Evolutionary conservation across 2,888 invertebrate genomes (phyloP).

Genomic region (Sclerodermus sp.): DNA sequence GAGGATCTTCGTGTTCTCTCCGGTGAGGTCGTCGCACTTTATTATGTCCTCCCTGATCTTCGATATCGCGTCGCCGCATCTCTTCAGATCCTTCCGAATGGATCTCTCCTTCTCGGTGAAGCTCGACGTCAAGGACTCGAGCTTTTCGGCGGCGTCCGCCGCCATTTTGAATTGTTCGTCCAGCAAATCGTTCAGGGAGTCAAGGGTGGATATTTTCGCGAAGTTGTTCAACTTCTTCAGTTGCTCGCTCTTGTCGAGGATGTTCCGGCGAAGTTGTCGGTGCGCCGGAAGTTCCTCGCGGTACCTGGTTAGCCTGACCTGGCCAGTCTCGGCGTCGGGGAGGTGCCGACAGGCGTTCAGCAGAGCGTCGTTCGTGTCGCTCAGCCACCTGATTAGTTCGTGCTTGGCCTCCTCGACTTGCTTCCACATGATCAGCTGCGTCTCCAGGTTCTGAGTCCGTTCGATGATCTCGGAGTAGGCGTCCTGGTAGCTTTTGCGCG

Average conservation of each 20-base stretch:
- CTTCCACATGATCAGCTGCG: conserved; percentile 89
- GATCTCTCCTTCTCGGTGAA: conserved; percentile 75
- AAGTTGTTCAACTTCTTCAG: conserved; percentile 74
- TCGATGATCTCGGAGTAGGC: conserved; percentile 72
- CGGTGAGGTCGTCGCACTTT: conserved; percentile 86
- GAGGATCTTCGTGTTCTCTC: conserved; percentile 81
- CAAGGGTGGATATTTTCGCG: conserved; percentile 68
- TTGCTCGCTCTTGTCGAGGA: conserved; percentile 79
- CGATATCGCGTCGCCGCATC: conserved; percentile 69
- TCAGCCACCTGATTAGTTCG: conserved; percentile 81
- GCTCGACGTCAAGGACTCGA: conserved; percentile 73
- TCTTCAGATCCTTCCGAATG: conserved; percentile 73
- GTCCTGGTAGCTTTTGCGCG: conserved; percentile 72
- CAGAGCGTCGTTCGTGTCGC: conserved; percentile 77
- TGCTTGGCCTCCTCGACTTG: conserved; percentile 86
- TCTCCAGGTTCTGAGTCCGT: conserved; percentile 79
- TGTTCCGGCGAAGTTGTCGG: conserved; percentile 73
- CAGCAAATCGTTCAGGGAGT: conserved; percentile 68
- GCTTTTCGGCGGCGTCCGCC: conserved; percentile 70
- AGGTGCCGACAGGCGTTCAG: conserved; percentile 75
- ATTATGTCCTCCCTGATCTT: conserved; percentile 81
- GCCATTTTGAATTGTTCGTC: conserved; percentile 78
- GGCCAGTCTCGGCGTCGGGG: conserved; percentile 79
- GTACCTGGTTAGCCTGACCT: conserved; percentile 78
- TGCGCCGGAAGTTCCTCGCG: conserved; percentile 83